These are phyloP conservation scores for Megalopta genalis DNA, from an alignment of 1,140 invertebrate genomes.

Conservation along the genomic window DNA sequence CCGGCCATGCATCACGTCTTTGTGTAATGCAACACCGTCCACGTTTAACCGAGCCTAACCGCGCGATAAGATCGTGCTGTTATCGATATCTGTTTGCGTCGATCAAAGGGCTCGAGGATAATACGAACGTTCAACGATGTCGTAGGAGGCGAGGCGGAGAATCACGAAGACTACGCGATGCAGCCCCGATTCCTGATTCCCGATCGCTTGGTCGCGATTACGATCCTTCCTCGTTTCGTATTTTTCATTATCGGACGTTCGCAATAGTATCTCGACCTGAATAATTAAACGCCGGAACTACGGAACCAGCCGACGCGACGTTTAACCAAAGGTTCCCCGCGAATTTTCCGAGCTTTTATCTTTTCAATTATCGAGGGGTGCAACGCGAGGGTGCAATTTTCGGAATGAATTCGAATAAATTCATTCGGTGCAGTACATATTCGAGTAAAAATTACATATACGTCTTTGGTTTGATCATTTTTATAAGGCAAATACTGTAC, in stretches of 20 bases:
- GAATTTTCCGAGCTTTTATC: background rate
- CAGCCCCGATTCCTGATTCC: background rate
- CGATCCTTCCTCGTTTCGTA: too few species aligned
- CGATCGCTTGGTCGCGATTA: background rate
- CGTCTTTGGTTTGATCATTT: too few species aligned
- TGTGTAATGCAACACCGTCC: slow-evolving; percentile 63
- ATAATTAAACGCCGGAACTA: background rate
- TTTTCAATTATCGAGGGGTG: too few species aligned
- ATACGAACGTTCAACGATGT: slow-evolving; percentile 56
- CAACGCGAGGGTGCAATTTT: too few species aligned
- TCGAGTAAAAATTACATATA: too few species aligned
- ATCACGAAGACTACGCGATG: background rate
- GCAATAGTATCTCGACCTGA: too few species aligned
- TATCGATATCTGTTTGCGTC: slow-evolving; percentile 64
- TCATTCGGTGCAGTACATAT: too few species aligned
- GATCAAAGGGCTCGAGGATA: slow-evolving; percentile 60
- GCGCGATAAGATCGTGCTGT: slow-evolving; percentile 59
- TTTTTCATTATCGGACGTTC: slow-evolving; percentile 16
- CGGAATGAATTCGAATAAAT: too few species aligned
- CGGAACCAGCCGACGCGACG: too few species aligned
- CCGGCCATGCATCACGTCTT: slow-evolving; percentile 58
- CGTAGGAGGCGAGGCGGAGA: slow-evolving; percentile 49
- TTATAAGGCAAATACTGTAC: too few species aligned
- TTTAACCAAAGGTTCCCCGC: background rate
- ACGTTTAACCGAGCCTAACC: slow-evolving; percentile 59